phyloP scores from a whole-genome alignment of 2,888 invertebrate genomes.

The Nemapogon koenigi region DNA sequence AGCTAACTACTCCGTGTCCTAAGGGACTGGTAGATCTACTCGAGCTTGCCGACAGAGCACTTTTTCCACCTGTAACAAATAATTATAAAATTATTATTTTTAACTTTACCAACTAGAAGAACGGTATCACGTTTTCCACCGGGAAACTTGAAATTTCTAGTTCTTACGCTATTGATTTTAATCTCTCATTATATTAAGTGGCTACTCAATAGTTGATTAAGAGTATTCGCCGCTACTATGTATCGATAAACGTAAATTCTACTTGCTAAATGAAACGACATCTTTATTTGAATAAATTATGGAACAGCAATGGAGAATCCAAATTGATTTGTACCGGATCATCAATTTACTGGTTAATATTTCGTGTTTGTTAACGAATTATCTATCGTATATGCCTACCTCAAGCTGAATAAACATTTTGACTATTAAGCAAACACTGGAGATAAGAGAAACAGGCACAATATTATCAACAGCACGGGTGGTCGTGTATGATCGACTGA shows the following conservation, averaged over 20 bases:
- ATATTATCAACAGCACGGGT: constrained; percentile 30
- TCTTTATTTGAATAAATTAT: background rate
- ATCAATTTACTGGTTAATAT: background rate
- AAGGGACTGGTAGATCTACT: constrained; percentile 66
- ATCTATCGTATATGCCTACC: constrained; percentile 25
- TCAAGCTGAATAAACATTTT: constrained; percentile 32
- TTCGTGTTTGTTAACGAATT: constrained; percentile 16
- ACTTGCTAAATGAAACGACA: too few species aligned
- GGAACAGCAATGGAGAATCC: background rate
- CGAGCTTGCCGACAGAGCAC: constrained; percentile 61
- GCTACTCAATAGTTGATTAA: too few species aligned
- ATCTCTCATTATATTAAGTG: too few species aligned
- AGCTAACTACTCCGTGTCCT: constrained; percentile 52
- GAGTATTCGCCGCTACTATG: too few species aligned
- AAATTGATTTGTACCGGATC: constrained; percentile 3
- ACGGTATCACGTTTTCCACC: too few species aligned
- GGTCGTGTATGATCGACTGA: constrained; percentile 38
- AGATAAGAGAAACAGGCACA: constrained; percentile 3
- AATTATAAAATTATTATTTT: too few species aligned
- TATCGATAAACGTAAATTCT: too few species aligned
- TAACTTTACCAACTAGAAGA: too few species aligned
- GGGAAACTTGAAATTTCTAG: too few species aligned
- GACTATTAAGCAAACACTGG: constrained; percentile 25
- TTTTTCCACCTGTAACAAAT: constrained; percentile 45
- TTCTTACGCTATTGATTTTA: too few species aligned